Evolutionary conservation across 2,797 vertebrate species (phyloP).

Genomic region (Oryzias dopingdopingensis): DNA sequence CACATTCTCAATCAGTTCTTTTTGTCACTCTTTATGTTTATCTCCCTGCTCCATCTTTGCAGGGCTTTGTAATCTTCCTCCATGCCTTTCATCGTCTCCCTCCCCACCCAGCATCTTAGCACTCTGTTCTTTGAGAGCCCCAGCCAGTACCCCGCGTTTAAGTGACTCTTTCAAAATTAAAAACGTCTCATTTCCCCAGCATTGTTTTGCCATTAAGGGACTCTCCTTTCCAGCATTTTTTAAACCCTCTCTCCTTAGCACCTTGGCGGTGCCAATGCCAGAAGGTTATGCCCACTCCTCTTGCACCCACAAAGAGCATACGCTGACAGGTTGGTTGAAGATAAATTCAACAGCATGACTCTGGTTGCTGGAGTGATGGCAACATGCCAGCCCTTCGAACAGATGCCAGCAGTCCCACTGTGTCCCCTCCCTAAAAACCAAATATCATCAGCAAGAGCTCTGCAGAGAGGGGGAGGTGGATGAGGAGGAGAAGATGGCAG

Average conservation of each 20-base stretch:
- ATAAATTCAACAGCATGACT: conserved; percentile 66
- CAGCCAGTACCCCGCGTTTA: conserved; percentile 19
- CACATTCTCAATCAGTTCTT: conserved; percentile 20
- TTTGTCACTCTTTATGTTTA: conserved; percentile 22
- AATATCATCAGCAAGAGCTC: conserved; percentile 52
- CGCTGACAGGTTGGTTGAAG: conserved; percentile 70
- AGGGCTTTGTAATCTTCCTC: background rate
- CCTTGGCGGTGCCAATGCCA: conserved; percentile 45
- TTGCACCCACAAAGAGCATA: conserved; percentile 62
- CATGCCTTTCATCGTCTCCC: conserved; percentile 21
- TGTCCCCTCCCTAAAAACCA: conserved; percentile 42
- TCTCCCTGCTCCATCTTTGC: conserved; percentile 12
- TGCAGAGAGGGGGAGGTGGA: conserved; percentile 29
- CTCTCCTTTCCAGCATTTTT: conserved; percentile 28
- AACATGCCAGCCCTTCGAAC: conserved; percentile 46
- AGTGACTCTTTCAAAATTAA: conserved; percentile 33
- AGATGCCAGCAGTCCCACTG: conserved; percentile 65
- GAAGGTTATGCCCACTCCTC: conserved; percentile 53
- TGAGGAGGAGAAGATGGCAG: conserved; percentile 13
- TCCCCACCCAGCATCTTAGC: conserved; percentile 9
- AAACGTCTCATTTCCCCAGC: conserved; percentile 20
- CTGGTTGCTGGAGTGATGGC: conserved; percentile 65
- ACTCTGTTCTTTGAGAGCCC: conserved; percentile 17
- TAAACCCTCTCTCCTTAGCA: conserved; percentile 36
- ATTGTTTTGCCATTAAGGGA: conserved; percentile 25